Base-by-base conservation (phyloP, 1,140 invertebrate species). In the Centruroides vittatus region DNA sequence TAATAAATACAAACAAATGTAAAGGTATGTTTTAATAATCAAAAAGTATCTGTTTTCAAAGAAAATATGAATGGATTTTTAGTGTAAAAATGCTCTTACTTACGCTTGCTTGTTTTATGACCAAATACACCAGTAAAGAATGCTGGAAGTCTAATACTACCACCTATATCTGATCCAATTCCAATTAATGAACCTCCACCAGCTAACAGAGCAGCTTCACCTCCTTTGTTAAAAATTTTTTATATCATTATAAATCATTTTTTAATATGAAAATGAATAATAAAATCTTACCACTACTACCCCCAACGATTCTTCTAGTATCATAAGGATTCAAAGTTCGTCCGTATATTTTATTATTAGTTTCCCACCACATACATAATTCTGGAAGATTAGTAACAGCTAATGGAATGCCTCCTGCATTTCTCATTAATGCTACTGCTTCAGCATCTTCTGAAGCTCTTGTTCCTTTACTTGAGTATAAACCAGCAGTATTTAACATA, bases 71-170 rank as follows among this genome's bases (percentile, higher is more conserved):
- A 23, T 23, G 23, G 23, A 23, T 23, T 23, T 23, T 23, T 23
- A 23, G 2, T 23, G 23, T 23, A 23, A 23, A 23, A 23, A 23
- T 23, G 23, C 23, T 23, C 23, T 23, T 62, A 63, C 57, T 65
- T 60, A 75, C 86, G 81, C 69, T 82, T 82, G 0, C 89, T 86
- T 11, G 93, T 89, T 73, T 96, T 97, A 72, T 98, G 93, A 8
- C 93, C 94, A 74, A 93, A 98, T 55, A 98, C 81, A 50, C 95
- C 94, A 76, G 92, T 94, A 71, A 97, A 98, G 68, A 88, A 93
- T 10, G 86, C 79, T 0, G 94, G 94, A 83, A 98, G 93, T 41
- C 95, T 82, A 68, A 97, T 94, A 10, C 91, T 95, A 1, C 95
- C 95, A 4, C 92, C 94, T 60, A 98, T 94, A 72, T 98, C 94